Percentiles rank a stretch among this genome's conserved stretches.
Evolutionary conservation across 2,797 vertebrate species (phyloP).

Genomic region (Pristis pectinata): DNA sequence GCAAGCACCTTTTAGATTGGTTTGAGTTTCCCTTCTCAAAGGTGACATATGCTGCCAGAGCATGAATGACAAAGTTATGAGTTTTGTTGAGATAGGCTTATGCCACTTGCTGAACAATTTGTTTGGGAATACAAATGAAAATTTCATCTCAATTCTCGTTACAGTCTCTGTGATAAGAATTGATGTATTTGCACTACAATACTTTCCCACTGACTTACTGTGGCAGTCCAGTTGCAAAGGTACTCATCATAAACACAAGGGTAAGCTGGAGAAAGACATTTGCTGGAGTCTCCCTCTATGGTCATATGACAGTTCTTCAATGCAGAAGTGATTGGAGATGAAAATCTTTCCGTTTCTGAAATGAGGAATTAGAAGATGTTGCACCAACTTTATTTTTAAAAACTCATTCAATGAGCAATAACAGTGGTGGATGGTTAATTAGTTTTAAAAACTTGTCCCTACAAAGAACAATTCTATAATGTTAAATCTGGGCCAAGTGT

Average conservation of each 20-base stretch:
- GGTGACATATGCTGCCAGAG: not conserved
- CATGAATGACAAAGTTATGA: too few species aligned
- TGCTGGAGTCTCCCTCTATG: not conserved
- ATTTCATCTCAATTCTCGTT: not conserved
- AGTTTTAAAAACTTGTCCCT: not conserved
- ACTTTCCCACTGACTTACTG: not conserved
- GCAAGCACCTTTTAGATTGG: not conserved
- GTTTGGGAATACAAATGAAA: not conserved
- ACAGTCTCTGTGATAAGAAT: not conserved
- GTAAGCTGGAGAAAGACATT: not conserved
- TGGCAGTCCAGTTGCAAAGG: not conserved
- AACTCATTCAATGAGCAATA: not conserved
- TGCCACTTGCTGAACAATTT: not conserved
- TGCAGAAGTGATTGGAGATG: not conserved
- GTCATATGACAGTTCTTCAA: not conserved
- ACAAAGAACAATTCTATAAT: not conserved
- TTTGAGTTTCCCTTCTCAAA: too few species aligned
- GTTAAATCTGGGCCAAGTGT: not conserved
- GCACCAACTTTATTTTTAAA: not conserved
- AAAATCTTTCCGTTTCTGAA: not conserved
- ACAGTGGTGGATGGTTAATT: too few species aligned
- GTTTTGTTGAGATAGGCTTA: conserved; percentile 3
- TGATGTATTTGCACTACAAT: not conserved
- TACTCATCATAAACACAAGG: too few species aligned
- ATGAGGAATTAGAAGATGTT: not conserved